Percentiles rank a stretch among this genome's conserved stretches.
Conservation (phyloP, 2,797 vertebrate species). For the Lophotriccus pileatus region DNA sequence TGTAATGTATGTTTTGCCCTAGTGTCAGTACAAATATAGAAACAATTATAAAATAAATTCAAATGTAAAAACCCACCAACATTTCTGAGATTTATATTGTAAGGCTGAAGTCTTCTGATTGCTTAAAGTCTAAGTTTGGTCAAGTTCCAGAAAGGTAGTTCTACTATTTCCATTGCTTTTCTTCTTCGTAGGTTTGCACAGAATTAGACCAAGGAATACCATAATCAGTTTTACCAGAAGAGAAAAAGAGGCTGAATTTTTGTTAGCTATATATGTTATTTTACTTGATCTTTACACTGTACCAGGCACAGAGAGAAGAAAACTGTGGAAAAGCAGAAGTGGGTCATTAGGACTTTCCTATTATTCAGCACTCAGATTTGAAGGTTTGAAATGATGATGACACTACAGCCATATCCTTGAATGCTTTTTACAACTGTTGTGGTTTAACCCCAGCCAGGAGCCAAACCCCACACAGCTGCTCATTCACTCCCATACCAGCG, state of each 20-base stretch:
- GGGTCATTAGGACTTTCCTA: not conserved
- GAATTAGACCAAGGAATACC: not conserved
- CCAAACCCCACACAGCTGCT: fast-evolving
- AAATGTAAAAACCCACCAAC: not conserved
- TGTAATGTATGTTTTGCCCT: not conserved
- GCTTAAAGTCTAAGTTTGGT: not conserved
- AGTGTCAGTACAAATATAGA: not conserved
- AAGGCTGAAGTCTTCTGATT: not conserved
- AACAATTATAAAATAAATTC: not conserved
- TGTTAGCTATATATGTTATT: not conserved
- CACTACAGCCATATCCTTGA: not conserved
- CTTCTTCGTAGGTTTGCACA: not conserved
- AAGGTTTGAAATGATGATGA: not conserved
- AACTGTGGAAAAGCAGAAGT: not conserved
- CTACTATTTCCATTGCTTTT: not conserved
- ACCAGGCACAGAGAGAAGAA: not conserved
- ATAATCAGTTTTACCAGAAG: not conserved
- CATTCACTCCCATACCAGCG: fast-evolving
- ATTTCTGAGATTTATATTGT: not conserved
- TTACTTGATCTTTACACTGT: not conserved
- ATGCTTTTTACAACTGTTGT: fast-evolving
- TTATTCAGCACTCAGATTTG: not conserved
- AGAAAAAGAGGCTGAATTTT: not conserved
- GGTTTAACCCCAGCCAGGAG: not conserved
- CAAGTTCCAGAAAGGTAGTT: not conserved